A percentile compares a stretch with the other conserved stretches of the same genome.
Evolutionary conservation across 2,797 vertebrate species (phyloP).

Genomic region (Uromys caudimaculatus): DNA sequence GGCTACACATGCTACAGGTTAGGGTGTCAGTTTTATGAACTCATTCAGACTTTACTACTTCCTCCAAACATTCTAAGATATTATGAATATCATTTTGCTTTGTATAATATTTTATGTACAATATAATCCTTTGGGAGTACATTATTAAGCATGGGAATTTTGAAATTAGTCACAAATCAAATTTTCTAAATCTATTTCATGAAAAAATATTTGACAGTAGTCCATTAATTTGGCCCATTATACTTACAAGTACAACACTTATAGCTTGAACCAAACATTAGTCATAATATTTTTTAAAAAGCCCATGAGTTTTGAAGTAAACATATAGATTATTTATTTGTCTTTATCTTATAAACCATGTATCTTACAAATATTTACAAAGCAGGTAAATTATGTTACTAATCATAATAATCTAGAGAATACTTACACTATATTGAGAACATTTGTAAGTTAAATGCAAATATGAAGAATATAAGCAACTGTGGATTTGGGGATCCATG

Average conservation of each 20-base stretch:
- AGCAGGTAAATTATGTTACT: neutral
- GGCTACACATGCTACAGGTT: neutral
- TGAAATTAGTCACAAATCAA: neutral
- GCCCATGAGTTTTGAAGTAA: neutral
- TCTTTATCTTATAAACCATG: neutral
- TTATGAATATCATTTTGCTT: neutral
- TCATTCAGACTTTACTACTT: neutral
- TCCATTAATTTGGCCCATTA: neutral
- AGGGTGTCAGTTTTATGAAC: neutral
- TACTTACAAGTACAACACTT: neutral
- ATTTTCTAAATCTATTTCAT: neutral
- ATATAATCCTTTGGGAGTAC: too few species aligned
- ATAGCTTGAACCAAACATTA: neutral
- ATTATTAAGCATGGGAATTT: neutral
- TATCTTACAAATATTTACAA: neutral
- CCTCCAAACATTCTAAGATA: neutral
- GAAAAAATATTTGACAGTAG: neutral
- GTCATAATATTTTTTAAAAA: neutral
- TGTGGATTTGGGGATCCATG: neutral
- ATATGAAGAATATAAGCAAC: neutral
- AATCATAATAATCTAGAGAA: neutral
- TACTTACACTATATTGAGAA: too few species aligned
- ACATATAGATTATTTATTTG: neutral
- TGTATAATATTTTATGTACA: neutral
- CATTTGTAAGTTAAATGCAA: neutral